Conservation (phyloP, 1,140 invertebrate species). For the Ostrea edulis region DNA sequence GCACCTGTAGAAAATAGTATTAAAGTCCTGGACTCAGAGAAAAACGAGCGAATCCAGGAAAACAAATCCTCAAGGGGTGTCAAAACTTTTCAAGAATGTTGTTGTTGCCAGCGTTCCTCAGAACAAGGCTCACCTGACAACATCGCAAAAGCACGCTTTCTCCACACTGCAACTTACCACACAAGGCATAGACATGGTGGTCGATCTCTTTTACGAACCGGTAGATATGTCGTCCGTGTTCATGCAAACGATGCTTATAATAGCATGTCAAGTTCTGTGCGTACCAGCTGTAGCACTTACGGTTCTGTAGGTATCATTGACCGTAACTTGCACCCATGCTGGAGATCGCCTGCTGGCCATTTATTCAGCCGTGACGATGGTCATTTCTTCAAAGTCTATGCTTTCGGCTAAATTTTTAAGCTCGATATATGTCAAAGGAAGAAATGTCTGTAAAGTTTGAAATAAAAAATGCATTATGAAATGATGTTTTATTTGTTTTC, state of each 20-base stretch:
- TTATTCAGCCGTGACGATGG: not conserved
- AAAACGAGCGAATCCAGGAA: too few species aligned
- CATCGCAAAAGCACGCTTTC: not conserved
- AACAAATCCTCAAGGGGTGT: too few species aligned
- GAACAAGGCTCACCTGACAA: not conserved
- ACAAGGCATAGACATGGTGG: not conserved
- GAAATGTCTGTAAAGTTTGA: not conserved
- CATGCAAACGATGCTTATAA: not conserved
- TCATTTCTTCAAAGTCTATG: not conserved
- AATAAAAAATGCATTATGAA: not conserved
- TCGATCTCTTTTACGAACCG: not conserved
- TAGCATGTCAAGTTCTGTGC: not conserved
- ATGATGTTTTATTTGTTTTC: too few species aligned
- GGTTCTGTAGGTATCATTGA: not conserved
- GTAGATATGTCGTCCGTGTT: not conserved
- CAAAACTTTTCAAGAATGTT: too few species aligned
- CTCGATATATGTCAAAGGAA: too few species aligned
- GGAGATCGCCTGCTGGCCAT: not conserved
- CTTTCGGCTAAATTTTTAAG: not conserved
- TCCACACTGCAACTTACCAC: not conserved
- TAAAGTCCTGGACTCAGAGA: too few species aligned
- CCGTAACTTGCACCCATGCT: not conserved
- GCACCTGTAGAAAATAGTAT: too few species aligned
- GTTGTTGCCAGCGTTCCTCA: not conserved
- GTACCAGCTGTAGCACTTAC: not conserved